Percentiles rank a stretch among this genome's conserved stretches.
phyloP scores from a whole-genome alignment of 2,797 vertebrate species.

The Forpus xanthops region DNA sequence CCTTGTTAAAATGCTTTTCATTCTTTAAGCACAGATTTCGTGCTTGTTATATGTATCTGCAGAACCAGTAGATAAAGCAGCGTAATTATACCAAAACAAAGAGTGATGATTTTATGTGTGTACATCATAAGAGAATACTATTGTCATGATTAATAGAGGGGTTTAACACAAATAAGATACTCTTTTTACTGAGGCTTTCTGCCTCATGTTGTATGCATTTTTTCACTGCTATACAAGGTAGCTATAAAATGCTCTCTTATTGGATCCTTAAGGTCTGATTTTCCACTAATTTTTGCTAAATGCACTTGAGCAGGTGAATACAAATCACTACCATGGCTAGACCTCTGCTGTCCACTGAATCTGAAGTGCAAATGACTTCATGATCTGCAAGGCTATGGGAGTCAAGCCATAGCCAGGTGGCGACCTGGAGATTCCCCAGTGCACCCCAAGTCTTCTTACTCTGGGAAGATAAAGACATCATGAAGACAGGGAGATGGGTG shows the following conservation, averaged over 20 bases:
- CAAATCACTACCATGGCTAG: neutral
- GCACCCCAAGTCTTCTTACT: neutral
- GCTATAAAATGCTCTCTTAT: constrained; percentile 9
- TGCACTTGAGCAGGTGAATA: neutral
- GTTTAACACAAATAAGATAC: neutral
- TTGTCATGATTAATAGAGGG: neutral
- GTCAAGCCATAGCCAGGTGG: neutral
- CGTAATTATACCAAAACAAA: neutral
- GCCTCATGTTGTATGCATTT: neutral
- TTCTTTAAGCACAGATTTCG: neutral
- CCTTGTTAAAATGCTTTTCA: neutral
- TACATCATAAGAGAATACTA: neutral
- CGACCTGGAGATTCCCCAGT: neutral
- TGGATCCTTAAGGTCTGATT: neutral
- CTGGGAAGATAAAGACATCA: neutral
- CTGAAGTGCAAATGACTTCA: neutral
- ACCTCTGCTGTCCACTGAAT: neutral
- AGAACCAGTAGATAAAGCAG: neutral
- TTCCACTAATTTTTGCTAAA: neutral
- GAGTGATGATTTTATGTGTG: neutral
- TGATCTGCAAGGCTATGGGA: neutral
- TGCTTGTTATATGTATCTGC: neutral
- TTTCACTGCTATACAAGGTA: neutral
- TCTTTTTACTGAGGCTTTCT: too few relatives aligned
- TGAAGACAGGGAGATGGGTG: neutral